Base-by-base conservation (phyloP, 2,797 vertebrate species). In the Adelosebastes latens region DNA sequence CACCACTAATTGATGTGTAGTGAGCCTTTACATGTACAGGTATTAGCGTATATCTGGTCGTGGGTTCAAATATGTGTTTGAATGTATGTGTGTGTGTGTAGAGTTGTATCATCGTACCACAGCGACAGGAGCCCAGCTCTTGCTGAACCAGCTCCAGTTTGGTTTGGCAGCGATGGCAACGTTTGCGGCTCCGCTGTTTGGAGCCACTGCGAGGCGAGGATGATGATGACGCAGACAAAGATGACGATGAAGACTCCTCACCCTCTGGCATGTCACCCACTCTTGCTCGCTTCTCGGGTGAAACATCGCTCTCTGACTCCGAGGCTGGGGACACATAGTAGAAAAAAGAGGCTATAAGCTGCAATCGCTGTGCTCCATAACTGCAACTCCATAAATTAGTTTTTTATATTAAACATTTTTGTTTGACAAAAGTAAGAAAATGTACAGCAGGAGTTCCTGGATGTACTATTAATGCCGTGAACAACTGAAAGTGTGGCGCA, bases 121-220 rank as follows among this genome's bases (percentile, higher is more conserved):
- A 99, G 92, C 98, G 98, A 94, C 98, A 99, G 2, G 97, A 99
- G 92, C 98, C 98, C 96, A 99, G 92, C 80, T 99, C 98, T 94
- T 99, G 98, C 93, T 99, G 98, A 87, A 99, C 98, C 92, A 99
- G 96, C 94, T 99, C 98, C 96, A 99, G 97, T 96, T 98, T 99
- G 94, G 96, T 98, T 96, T 99, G 98, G 96, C 98, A 99, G 96
- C 97, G 97, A 95, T 98, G 98, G 95, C 98, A 99, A 79, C 98
- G 97, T 86, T 97, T 97, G 91, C 98, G 97, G 91, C 96, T 98
- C 95, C 97, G 97, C 95, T 99, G 98, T 96, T 99, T 99, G 71
- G 97, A 95, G 86, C 96, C 95, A 81, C 94, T 93, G 87, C 95
- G 95, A 89, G 97, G 96, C 29, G 84, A 94, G n/a, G 92, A 88